Base-by-base conservation (phyloP, 2,888 invertebrate genomes). In the Poecilobothrus nobilitatus region DNA sequence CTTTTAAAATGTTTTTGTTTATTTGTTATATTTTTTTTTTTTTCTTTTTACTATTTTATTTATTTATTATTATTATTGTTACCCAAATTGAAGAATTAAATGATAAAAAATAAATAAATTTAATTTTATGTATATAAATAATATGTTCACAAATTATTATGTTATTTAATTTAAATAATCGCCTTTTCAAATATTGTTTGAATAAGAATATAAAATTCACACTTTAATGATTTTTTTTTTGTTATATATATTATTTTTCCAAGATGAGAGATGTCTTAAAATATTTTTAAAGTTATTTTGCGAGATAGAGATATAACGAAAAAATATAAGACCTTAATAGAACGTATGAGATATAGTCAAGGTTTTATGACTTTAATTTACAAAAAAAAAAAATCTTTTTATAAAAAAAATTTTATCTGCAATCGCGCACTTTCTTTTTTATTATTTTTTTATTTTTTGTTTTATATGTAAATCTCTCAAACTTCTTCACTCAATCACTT, bases 361-460 rank as follows among this genome's bases (percentile, higher is more conserved):
- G 53, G 53, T 53, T 53, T 53, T 53, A 53, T 53, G 53, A 53
- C 53, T 53, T 53, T 53, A 53, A 53, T 53, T 53, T 53, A 53
- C 53, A 53, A 53, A 53, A 53, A 53, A 53, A 53, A 53, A 53
- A 53, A 53, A 53, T 53, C 53, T 53, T 53, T 37, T 53, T 53
- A 53, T 53, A 53, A 53, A 53, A 53, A 53, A 53, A 41, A 41
- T 27, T 53, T 53, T 53, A 53, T 53, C 53, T 53, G 53, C 53
- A 53, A 53, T 53, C 53, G 53, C 53, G 53, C 53, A 53, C 53
- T 53, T 53, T 53, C 53, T 53, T 53, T 53, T 53, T 53, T 53
- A 53, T 53, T 53, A 53, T 53, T 53, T 18, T 53, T 53, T 53
- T 53, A n/a, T 53, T 18, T 53, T 9, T 53, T 53, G 2, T 18